Percentiles rank a stretch among this genome's conserved stretches.
Evolutionary conservation across 1,140 invertebrate species (phyloP).

Genomic region (Heliconius himera): DNA sequence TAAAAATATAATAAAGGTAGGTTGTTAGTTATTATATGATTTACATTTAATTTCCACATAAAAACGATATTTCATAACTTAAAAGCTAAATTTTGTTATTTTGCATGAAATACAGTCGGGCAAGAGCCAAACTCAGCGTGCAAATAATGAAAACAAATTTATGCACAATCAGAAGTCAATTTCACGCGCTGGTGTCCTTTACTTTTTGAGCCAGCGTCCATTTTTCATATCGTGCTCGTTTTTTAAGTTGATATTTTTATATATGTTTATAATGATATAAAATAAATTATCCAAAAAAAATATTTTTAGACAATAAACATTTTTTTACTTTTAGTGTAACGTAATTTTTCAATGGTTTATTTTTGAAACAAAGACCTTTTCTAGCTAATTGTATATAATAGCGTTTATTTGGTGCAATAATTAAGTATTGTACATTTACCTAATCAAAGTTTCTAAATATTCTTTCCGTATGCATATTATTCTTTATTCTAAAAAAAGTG

Average conservation of each 20-base stretch:
- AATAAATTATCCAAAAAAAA: too few relatives aligned
- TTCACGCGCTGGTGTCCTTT: constrained; percentile 15
- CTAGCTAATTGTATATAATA: too few relatives aligned
- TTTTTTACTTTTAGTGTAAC: too few relatives aligned
- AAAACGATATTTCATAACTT: background rate
- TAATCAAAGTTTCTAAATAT: too few relatives aligned
- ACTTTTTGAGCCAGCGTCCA: background rate
- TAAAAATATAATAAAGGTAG: background rate
- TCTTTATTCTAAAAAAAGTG: too few relatives aligned
- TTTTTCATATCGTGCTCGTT: background rate
- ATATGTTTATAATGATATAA: background rate
- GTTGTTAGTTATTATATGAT: background rate
- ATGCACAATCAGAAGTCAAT: constrained; percentile 12
- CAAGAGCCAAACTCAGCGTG: background rate
- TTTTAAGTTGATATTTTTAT: background rate
- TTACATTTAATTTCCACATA: background rate
- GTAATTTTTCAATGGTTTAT: too few relatives aligned
- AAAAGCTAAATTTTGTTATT: background rate
- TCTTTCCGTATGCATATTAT: too few relatives aligned
- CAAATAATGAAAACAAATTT: constrained; percentile 16
- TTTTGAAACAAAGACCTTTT: too few relatives aligned
- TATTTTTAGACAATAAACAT: too few relatives aligned
- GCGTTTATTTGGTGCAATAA: too few relatives aligned
- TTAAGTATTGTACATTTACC: too few relatives aligned
- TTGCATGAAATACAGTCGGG: background rate